Evolutionary conservation across 2,113 vertebrate genomes (phyloP).

Genomic region (Antechinus flavipes): DNA sequence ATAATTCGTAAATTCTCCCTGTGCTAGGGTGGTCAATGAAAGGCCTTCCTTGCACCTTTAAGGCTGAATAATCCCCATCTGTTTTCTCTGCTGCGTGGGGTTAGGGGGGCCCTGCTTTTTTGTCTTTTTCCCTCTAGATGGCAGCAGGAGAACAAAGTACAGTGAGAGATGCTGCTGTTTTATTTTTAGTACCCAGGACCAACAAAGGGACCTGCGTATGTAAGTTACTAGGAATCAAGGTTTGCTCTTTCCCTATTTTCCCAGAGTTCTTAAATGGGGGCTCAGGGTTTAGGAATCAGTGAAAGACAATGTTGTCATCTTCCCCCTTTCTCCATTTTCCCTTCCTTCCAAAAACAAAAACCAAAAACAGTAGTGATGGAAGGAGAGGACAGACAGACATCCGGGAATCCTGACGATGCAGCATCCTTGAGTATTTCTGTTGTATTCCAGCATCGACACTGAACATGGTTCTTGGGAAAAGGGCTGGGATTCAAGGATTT

Average conservation of each 20-base stretch:
- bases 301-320: neutral
- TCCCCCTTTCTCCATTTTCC: no score
- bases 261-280: neutral
- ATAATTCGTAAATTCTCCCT: neutral
- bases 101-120: constrained; percentile 7
- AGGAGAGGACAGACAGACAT: neutral
- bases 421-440: neutral
- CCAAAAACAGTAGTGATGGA: neutral
- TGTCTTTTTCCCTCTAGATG: constrained; percentile 83
- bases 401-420: neutral
- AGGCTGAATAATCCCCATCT: neutral
- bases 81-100: neutral
- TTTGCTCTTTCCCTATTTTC: neutral
- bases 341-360: neutral
- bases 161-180: constrained; percentile 66
- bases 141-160: constrained; percentile 86
- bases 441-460: neutral
- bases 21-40: neutral
- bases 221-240: neutral
- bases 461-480: neutral
- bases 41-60: neutral
- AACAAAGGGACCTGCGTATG: neutral
- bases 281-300: neutral
- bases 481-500: neutral
- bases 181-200: neutral